A percentile compares a stretch with the other conserved stretches of the same genome.
These are phyloP conservation scores for Heterodera carotae DNA, from an alignment of 1,140 invertebrate genomes.

Conservation along the genomic window DNA sequence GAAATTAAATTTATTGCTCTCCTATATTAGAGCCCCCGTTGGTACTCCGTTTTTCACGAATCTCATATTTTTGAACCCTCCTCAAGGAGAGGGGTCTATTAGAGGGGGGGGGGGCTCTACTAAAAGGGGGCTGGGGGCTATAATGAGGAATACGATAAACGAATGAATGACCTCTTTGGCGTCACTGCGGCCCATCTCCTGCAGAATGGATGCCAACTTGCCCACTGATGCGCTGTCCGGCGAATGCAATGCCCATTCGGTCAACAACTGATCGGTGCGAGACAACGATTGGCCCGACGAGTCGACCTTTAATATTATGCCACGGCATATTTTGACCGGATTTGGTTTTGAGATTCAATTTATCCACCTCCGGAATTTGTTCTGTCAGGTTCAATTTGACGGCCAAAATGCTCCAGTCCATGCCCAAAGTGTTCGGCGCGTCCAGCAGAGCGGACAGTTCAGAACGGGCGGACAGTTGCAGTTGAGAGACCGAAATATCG, in stretches of 20 bases:
- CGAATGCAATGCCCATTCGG: slow-evolving; percentile 68
- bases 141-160: too few species aligned
- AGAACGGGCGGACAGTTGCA: slow-evolving; percentile 69
- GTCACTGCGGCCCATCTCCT: slow-evolving; percentile 70
- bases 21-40: too few species aligned
- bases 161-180: slow-evolving; percentile 65
- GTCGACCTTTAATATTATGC: slow-evolving; percentile 25
- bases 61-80: too few species aligned
- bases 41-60: too few species aligned
- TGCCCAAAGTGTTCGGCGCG: slow-evolving; percentile 77
- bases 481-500: slow-evolving; percentile 69
- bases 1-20: too few species aligned
- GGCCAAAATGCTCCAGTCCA: slow-evolving; percentile 81
- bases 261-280: slow-evolving; percentile 68
- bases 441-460: slow-evolving; percentile 73
- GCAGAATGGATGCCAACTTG: slow-evolving; percentile 68
- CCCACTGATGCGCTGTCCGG: slow-evolving; percentile 67
- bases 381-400: slow-evolving; percentile 74
- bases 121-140: too few species aligned
- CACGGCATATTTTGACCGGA: too few species aligned
- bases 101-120: slow-evolving; percentile 67
- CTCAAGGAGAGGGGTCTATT: too few species aligned
- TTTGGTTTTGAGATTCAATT: neutral
- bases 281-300: slow-evolving; percentile 65
- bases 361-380: slow-evolving; percentile 68